These are phyloP conservation scores for Puffinus mauretanicus DNA, from an alignment of 2,113 vertebrate species.

Conservation along the genomic window DNA sequence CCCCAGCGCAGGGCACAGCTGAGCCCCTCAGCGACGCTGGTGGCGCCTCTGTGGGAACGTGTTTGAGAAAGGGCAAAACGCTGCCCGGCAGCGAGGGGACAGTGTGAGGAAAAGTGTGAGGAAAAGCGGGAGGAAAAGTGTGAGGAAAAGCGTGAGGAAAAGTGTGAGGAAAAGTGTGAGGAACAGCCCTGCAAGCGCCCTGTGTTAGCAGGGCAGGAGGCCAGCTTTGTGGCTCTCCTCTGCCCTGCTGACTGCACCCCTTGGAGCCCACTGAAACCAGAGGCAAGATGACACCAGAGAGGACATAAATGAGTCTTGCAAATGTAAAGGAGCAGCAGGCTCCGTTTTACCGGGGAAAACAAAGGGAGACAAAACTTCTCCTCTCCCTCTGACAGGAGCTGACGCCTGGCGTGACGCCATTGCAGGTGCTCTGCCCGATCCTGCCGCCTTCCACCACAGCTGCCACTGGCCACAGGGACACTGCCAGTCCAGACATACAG, in stretches of 20 bases:
- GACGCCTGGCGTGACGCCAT: fast-evolving
- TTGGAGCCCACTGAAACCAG: not conserved
- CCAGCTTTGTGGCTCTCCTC: not conserved
- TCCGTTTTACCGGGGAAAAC: not conserved
- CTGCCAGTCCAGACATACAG: not conserved
- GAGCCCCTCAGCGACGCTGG: not conserved
- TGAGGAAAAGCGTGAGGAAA: too few relatives aligned
- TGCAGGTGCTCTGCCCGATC: not conserved
- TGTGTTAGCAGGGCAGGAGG: fast-evolving
- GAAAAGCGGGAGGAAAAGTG: too few relatives aligned
- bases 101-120: too few relatives aligned
- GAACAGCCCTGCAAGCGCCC: too few relatives aligned
- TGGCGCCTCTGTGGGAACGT: fast-evolving
- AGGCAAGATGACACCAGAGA: not conserved
- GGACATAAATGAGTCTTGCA: not conserved
- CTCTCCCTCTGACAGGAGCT: not conserved
- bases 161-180: too few relatives aligned
- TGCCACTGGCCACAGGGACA: fast-evolving
- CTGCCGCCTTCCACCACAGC: not conserved
- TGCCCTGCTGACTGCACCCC: not conserved
- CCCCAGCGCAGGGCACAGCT: not conserved
- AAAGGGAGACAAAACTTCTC: not conserved
- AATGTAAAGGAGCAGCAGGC: not conserved
- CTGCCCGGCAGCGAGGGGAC: not conserved
- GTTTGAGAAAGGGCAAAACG: not conserved